These are phyloP conservation scores for Chionomys nivalis DNA, from an alignment of 2,113 vertebrate genomes.

Conservation along the genomic window DNA sequence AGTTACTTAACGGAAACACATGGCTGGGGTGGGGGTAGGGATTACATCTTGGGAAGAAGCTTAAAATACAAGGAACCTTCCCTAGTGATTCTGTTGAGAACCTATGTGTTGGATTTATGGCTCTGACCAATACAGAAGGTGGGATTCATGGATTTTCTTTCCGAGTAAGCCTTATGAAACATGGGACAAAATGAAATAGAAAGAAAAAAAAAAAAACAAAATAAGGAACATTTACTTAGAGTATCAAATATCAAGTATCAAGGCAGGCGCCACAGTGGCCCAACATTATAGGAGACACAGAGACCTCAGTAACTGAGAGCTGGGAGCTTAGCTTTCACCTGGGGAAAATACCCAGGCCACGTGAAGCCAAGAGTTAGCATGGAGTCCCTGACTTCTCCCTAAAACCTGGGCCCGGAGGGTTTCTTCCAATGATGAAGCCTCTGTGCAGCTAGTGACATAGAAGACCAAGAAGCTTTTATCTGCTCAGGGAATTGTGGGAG, in stretches of 20 bases:
- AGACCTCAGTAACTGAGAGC: neutral
- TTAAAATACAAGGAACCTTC: conserved; percentile 31
- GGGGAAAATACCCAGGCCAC: rapidly evolving
- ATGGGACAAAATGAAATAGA: neutral
- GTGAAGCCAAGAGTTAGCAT: rapidly evolving
- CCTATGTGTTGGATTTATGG: neutral
- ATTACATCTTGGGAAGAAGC: neutral
- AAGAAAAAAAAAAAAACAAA: neutral
- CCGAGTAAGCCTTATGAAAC: neutral
- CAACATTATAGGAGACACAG: neutral
- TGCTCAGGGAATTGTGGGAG: neutral
- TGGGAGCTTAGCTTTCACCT: rapidly evolving
- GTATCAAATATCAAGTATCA: neutral
- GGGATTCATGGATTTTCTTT: neutral
- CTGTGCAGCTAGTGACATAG: neutral
- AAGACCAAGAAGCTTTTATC: neutral
- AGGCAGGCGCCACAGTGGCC: neutral
- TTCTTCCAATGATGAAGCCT: neutral
- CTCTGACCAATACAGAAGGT: neutral
- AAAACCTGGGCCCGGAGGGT: neutral
- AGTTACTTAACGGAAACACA: conserved; percentile 56
- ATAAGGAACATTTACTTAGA: neutral
- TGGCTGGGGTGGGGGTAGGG: neutral
- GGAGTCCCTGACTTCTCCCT: neutral
- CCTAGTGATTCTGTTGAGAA: neutral